Evolutionary conservation across 2,797 vertebrate genomes (phyloP), one percentile per base, ranked within the genome.

Genomic region (Cygnus olor): DNA sequence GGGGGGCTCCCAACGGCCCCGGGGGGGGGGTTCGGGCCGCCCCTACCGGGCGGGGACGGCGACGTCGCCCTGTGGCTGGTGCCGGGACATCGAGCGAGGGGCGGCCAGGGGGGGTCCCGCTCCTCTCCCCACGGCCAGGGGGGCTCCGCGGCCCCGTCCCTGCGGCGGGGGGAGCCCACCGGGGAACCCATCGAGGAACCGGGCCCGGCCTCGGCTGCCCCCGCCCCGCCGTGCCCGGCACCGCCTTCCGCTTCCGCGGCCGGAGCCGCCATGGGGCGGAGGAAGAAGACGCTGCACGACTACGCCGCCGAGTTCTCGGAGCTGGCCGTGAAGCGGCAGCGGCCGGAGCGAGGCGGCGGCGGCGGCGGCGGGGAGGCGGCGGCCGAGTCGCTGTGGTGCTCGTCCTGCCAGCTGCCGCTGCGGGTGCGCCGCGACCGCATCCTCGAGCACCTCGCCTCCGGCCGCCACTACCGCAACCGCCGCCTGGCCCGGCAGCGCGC

Each of bases 401-500:
- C 91, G 51, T 96, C 94, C 51, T 97, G 97, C 64, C 97, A 96
- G 94, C 94, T 97, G 77, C 96, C 96, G 8, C 87, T 97, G 93
- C 86, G 96, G 63, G 94, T 95, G 40, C 93, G 96, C 60, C 92
- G 94, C 77, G 95, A 96, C 74, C 89, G 97, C 64, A 95, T 97
- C 89, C 82, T 95, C 21, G 97, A 97, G 93, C 97, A 95, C 40
- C 94, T 97, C 93, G 96, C 94, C 51, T 97, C 95, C 14, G 96
- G 95, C 80, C 92, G 95, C 53, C 97, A 97, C 93, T 96, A 96
- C 84, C 93, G 96, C 70, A 95, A 97, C 85, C 92, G 94, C 71
- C 94, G 95, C 38, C 85, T 96, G 28, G 89, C 94, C 27, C 96
- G 97, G 44, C 94, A 95, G 70, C 80, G 93, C 53, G 45, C 90